Conservation (phyloP, 2,113 vertebrate genomes). For the Leucoraja erinaceus region DNA sequence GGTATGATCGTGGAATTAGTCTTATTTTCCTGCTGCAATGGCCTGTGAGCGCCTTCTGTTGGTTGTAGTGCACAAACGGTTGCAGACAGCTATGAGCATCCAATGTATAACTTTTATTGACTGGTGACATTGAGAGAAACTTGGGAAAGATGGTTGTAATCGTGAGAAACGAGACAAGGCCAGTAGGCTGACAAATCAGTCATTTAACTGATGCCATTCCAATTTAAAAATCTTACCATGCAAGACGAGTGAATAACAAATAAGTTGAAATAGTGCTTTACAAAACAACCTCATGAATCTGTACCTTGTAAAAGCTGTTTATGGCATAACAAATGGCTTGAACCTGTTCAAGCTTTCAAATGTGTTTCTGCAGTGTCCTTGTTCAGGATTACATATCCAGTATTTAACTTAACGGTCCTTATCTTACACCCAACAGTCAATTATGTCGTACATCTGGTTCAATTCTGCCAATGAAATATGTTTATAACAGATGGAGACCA, state of each 20-base stretch:
- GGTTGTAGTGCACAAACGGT: not conserved
- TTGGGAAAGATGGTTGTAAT: not conserved
- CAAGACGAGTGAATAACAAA: not conserved
- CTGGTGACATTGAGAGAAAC: not conserved
- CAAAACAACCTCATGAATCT: not conserved
- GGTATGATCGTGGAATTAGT: not conserved
- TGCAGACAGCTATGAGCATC: not conserved
- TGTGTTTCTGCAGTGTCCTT: not conserved
- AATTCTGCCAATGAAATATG: constrained; percentile 16
- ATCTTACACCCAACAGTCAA: constrained; percentile 6
- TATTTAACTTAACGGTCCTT: not conserved
- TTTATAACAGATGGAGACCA: not conserved
- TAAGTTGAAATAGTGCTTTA: not conserved
- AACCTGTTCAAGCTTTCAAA: not conserved
- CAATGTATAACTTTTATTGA: not conserved
- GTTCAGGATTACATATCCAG: not conserved
- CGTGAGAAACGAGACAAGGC: not conserved
- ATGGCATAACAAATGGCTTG: not conserved
- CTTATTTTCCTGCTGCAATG: not conserved
- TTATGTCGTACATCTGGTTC: not conserved
- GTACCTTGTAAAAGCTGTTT: not conserved
- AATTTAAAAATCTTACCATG: not conserved
- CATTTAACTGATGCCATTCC: not conserved
- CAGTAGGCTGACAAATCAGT: not conserved
- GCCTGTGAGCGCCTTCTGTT: not conserved